Conservation (phyloP, 2,888 invertebrate species). For the Coelinius sp. region DNA sequence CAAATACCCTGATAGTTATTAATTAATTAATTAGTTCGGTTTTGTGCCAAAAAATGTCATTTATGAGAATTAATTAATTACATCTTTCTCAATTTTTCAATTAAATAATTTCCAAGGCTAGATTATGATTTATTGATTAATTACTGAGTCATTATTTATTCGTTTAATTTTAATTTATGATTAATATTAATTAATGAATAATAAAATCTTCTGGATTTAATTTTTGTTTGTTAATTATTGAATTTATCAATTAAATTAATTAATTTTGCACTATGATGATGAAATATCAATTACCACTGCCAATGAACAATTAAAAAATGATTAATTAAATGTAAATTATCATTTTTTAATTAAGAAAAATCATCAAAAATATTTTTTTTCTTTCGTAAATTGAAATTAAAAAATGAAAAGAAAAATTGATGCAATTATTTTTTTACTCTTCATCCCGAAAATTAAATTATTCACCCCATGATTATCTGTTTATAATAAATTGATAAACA, state of each 20-base stretch:
- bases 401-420: background rate
- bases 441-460: background rate
- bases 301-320: constrained; percentile 9
- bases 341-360: background rate
- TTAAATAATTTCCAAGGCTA: background rate
- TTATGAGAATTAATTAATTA: background rate
- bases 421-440: background rate
- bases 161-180: background rate
- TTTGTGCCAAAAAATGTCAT: background rate
- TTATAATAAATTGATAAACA: background rate
- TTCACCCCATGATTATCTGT: background rate
- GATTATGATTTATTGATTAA: constrained; percentile 16
- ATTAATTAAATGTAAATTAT: background rate
- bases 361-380: background rate
- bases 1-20: background rate
- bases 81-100: background rate
- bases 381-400: background rate
- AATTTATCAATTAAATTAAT: background rate
- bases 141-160: constrained; percentile 30
- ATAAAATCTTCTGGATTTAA: background rate
- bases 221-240: background rate
- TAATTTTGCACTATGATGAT: constrained; percentile 5
- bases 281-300: constrained; percentile 20
- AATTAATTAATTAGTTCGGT: background rate
- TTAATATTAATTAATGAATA: constrained; percentile 5